Evolutionary conservation across 2,888 invertebrate genomes (phyloP).

Genomic region (Diogma glabrata): DNA sequence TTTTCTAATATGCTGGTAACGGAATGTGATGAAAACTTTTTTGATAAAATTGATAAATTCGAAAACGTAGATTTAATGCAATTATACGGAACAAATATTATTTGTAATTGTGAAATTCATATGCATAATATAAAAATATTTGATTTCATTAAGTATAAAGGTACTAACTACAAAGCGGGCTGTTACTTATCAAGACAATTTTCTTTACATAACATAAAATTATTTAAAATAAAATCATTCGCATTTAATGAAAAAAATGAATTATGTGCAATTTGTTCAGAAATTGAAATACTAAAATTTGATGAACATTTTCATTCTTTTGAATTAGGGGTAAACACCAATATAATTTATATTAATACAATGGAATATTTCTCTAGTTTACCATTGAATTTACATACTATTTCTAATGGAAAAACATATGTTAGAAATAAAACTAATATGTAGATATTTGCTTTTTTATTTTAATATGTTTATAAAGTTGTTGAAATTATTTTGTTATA

Average conservation of each 20-base stretch:
- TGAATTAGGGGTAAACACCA: not conserved
- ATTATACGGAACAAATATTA: not conserved
- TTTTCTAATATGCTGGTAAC: not conserved
- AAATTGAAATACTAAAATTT: not conserved
- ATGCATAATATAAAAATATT: not conserved
- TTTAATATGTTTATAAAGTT: too few relatives aligned
- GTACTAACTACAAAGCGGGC: not conserved
- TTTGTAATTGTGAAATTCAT: not conserved
- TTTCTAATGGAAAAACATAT: too few relatives aligned
- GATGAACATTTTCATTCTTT: slow-evolving; percentile 1
- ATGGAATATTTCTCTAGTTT: not conserved
- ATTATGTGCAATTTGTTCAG: not conserved
- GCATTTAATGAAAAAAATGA: not conserved
- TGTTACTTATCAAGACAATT: slow-evolving; percentile 1
- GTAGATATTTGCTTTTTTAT: too few relatives aligned
- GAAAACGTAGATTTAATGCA: not conserved
- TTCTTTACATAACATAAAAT: slow-evolving; percentile 1
- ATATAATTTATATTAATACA: not conserved
- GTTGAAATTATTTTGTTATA: too few relatives aligned
- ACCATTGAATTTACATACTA: slow-evolving; percentile 3
- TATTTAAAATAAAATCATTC: not conserved
- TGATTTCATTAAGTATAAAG: not conserved
- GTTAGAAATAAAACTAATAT: too few relatives aligned
- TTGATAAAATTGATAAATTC: not conserved
- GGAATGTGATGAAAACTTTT: not conserved